Evolutionary conservation across 2,113 vertebrate species (phyloP).

Genomic region (Odocoileus hemionus): DNA sequence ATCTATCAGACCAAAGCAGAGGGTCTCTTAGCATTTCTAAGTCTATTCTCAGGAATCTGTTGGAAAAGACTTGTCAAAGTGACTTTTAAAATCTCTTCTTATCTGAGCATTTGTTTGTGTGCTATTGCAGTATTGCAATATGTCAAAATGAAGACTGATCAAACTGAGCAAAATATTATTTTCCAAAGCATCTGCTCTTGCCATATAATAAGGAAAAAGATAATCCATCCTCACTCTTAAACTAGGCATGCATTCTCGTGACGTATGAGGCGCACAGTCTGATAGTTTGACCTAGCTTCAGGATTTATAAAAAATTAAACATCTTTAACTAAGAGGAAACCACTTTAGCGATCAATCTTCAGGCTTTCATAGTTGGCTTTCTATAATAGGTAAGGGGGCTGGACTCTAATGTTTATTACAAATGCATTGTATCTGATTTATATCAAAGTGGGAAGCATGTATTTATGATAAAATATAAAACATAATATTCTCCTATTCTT

Average conservation of each 20-base stretch:
- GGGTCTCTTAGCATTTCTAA: neutral
- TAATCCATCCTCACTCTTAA: neutral
- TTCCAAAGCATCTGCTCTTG: neutral
- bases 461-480: neutral
- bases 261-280: neutral
- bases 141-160: neutral
- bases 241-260: neutral
- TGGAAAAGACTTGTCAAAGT: neutral
- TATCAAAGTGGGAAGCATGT: neutral
- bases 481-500: neutral
- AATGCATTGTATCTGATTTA: slow-evolving; percentile 29
- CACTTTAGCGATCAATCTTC: slow-evolving; percentile 22
- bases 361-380: slow-evolving; percentile 13
- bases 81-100: neutral
- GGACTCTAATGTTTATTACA: slow-evolving; percentile 1
- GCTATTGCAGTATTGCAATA: neutral
- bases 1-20: neutral
- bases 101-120: neutral
- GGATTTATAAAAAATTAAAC: slow-evolving; percentile 48
- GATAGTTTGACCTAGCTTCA: slow-evolving; percentile 29
- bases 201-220: neutral
- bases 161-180: neutral
- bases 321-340: slow-evolving; percentile 56
- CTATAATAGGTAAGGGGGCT: neutral
- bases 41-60: neutral